Evolutionary conservation across 2,113 vertebrate genomes (phyloP), one percentile per base, ranked within the genome.

Genomic region (Cranoglanis bouderius): DNA sequence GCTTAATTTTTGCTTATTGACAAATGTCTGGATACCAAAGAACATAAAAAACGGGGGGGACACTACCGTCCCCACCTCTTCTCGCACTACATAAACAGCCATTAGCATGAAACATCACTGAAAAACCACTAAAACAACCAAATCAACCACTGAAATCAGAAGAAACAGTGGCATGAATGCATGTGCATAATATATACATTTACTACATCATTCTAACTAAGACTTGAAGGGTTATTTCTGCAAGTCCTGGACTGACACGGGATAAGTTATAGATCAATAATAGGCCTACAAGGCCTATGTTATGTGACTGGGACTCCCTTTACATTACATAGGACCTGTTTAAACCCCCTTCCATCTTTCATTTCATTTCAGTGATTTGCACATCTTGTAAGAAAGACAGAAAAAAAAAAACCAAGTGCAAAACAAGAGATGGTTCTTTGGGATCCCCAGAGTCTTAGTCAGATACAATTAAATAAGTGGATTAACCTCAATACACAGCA

Each of bases 391-490:
- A 38, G 80, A 90, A 89, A 32, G 40, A 59, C 83, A 38, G 51
- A 43, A 8, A 46, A 32, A 65, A 86, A 80, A 40, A 88, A 88
- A 90, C 3, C 82, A 87, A 85, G 81, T 43, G 53, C 67, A 74
- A 59, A 83, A 85, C 67, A 87, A 80, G 49, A 82, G 72, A 88
- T 16, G 38, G 55, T 53, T 53, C 43, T 51, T 75, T 43, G 38
- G 67, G 65, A 65, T 75, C 77, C 51, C 72, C 32, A 49, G 65
- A 70, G 82, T 80, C 85, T 86, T 57, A 91, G 80, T 82, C 65
- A 61, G 78, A 88, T 86, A 88, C 89, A 90, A 91, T 91, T 84
- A 88, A 91, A 91, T 91, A 92, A 92, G 87, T 90, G 89, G 91
- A 91, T 92, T 92, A 91, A 85, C 87, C 87, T 90, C 77, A 90